Conservation (phyloP, 2,113 vertebrate species). For the Serilophus lunatus region DNA sequence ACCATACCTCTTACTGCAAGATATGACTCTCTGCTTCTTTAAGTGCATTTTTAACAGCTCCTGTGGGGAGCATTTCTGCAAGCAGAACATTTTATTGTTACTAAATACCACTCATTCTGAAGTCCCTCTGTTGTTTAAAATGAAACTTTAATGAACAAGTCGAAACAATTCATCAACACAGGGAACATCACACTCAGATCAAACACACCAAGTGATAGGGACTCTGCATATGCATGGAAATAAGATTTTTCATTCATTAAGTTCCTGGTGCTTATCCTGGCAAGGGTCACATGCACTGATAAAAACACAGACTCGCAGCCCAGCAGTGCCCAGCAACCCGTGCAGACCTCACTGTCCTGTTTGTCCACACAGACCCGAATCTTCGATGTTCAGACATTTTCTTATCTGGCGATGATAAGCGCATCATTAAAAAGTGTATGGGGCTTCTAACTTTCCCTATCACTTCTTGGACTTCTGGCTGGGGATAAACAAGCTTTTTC, state of each 20-base stretch:
- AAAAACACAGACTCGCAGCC: neutral
- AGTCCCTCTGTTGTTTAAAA: neutral
- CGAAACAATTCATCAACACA: neutral
- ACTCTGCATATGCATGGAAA: neutral
- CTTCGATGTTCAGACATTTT: neutral
- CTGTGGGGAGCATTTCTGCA: neutral
- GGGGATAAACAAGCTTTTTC: neutral
- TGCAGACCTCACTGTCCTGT: neutral
- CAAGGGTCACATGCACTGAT: neutral
- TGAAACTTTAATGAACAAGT: conserved; percentile 37
- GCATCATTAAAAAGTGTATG: neutral
- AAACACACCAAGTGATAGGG: neutral
- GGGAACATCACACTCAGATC: neutral
- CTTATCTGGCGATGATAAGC: neutral
- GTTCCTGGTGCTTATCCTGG: neutral
- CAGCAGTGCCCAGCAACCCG: neutral
- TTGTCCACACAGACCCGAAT: neutral
- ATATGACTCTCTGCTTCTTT: neutral
- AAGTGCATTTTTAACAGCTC: conserved; percentile 32
- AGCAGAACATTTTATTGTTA: conserved; percentile 28
- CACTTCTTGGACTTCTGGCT: neutral
- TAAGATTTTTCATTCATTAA: neutral
- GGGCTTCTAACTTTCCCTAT: conserved; percentile 23
- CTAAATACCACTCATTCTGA: conserved; percentile 25
- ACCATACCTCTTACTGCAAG: neutral